phyloP scores from a whole-genome alignment of 1,140 invertebrate species.

The Belonocnema kinseyi region DNA sequence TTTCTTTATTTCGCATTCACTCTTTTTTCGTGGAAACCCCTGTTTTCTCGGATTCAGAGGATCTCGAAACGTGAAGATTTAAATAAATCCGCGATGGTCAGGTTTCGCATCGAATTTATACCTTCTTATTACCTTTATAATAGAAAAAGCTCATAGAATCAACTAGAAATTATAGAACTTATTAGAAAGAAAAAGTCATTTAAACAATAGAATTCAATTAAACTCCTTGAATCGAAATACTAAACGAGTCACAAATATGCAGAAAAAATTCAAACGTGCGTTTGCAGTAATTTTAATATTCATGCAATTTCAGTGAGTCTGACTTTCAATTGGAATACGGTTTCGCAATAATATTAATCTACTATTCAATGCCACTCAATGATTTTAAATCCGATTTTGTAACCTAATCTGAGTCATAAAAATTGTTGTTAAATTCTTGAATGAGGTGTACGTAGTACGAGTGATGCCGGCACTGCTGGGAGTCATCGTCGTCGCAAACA shows the following conservation, averaged over 20 bases:
- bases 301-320: background rate
- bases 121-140: no score
- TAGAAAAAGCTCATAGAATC: no score
- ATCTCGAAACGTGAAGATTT: no score
- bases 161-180: no score
- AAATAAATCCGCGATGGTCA: no score
- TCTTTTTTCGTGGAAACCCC: no score
- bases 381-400: conserved; percentile 17
- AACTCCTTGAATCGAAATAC: background rate
- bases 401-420: conserved; percentile 28
- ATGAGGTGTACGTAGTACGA: background rate
- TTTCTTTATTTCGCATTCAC: no score
- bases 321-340: conserved; percentile 14
- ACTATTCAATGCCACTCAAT: background rate
- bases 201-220: no score
- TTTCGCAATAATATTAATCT: conserved; percentile 25
- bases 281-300: background rate
- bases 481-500: conserved; percentile 70
- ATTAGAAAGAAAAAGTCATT: no score
- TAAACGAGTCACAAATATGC: no score
- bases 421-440: conserved; percentile 24
- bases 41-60: no score
- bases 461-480: background rate
- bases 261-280: background rate
- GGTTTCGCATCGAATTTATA: no score